Base-by-base conservation (phyloP, 2,113 vertebrate species). In the Cephalopterus ornatus region DNA sequence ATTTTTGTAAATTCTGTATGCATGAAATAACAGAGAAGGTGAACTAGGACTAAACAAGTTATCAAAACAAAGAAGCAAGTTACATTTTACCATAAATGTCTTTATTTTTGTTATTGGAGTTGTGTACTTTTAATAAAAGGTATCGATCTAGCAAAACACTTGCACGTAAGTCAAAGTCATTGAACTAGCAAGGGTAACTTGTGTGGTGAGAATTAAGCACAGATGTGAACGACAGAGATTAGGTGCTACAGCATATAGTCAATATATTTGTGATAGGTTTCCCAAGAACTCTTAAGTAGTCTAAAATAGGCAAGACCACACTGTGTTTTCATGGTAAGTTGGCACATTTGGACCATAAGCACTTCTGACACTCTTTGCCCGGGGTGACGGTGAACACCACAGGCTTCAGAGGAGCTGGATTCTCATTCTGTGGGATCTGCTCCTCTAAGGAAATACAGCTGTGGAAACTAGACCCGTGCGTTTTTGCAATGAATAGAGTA, bases 81-180 rank as follows among this genome's bases (percentile, higher is more conserved):
- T 93, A 50, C n/a, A 16, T 94, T 93, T 95, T 97, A 93, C 91
- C 78, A 87, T 88, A 95, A 95, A 93, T 46, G n/a, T 78, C 70
- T 97, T 95, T 97, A 97, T 96, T 97, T 95, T 89, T 91, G 80
- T 89, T 68, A 92, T 2, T 56, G n/a, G 66, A 88, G 37, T 61
- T 58, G 91, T 93, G 91, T 79, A 94, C 76, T 82, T 91, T 50
- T 95, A 95, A 75, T 86, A 97, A 96, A 96, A 96, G 95, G 91
- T 88, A 95, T 79, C 0, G 2, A 85, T 88, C 87, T 91, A 95
- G 95, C 93, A 91, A 96, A 96, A 94, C 93, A 97, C 88, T 80
- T 80, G 65, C 88, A 81, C 73, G 14, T 68, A 80, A 94, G 53
- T 86, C 84, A n/a, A 93, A 87, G 83, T 88, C 83, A 87, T 17